A percentile compares a stretch with the other conserved stretches of the same genome.
Evolutionary conservation across 2,888 invertebrate genomes (phyloP).

Genomic region (Thera britannica): DNA sequence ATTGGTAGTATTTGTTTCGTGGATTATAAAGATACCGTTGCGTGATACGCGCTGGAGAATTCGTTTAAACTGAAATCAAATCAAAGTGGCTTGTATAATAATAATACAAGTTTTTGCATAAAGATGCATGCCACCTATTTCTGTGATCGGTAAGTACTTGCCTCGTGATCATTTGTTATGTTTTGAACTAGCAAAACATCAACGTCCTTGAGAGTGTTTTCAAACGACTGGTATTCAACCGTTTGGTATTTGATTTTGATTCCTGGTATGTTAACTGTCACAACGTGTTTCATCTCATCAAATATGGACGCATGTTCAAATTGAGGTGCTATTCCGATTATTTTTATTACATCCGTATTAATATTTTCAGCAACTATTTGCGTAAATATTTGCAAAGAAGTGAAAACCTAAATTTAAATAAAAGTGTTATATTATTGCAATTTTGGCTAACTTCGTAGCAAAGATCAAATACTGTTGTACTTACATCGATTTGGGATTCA

Average conservation of each 20-base stretch:
- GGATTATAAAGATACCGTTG: conserved; percentile 20
- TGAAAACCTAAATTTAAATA: conserved; percentile 32
- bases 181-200: conserved; percentile 46
- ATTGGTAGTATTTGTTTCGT: conserved; percentile 9
- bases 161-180: conserved; percentile 41
- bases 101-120: neutral
- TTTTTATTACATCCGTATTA: conserved; percentile 40
- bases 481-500: conserved; percentile 38
- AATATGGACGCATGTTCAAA: conserved; percentile 29
- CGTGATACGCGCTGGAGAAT: conserved; percentile 10
- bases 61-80: conserved; percentile 25
- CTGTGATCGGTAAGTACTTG: conserved; percentile 21
- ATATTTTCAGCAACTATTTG: conserved; percentile 53
- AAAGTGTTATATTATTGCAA: neutral
- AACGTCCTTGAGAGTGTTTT: conserved; percentile 19
- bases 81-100: conserved; percentile 3
- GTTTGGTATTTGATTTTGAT: conserved; percentile 38
- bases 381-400: conserved; percentile 44
- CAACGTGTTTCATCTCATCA: conserved; percentile 33
- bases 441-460: no score
- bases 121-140: neutral
- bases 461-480: conserved; percentile 17
- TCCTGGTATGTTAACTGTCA: conserved; percentile 23
- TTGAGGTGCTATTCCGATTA: conserved; percentile 39
- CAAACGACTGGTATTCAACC: conserved; percentile 23